A percentile compares a stretch with the other conserved stretches of the same genome.
These are phyloP conservation scores for Sarcophaga carnaria DNA, from an alignment of 2,888 invertebrate genomes.

Conservation along the genomic window DNA sequence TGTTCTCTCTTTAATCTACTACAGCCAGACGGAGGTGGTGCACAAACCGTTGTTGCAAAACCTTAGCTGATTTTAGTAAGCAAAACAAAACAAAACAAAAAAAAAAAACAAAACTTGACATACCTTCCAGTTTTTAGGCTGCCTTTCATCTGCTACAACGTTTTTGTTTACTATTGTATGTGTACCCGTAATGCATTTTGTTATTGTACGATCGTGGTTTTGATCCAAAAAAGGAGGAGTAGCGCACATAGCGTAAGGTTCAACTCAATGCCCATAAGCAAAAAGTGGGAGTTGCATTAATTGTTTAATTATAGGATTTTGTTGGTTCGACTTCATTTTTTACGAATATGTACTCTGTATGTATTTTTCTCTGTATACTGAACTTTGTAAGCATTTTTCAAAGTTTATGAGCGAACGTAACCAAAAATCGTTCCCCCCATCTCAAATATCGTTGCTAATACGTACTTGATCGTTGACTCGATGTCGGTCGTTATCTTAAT, in stretches of 20 bases:
- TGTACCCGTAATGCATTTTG: slow-evolving; percentile 50
- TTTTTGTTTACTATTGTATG: slow-evolving; percentile 47
- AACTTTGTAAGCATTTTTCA: slow-evolving; percentile 66
- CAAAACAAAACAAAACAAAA: slow-evolving; percentile 58
- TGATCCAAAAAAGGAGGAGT: slow-evolving; percentile 82
- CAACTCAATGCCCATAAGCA: slow-evolving; percentile 79
- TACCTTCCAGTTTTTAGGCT: slow-evolving; percentile 70
- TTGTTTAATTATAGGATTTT: slow-evolving; percentile 82
- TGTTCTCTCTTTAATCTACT: slow-evolving; percentile 56
- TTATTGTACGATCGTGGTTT: slow-evolving; percentile 72
- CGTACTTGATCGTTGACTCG: slow-evolving; percentile 66
- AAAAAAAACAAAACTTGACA: slow-evolving; percentile 49
- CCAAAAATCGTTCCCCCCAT: slow-evolving; percentile 21
- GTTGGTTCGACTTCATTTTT: slow-evolving; percentile 79
- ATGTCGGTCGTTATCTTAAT: slow-evolving; percentile 71
- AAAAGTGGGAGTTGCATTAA: slow-evolving; percentile 82
- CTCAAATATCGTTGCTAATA: slow-evolving; percentile 49
- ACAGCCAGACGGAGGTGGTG: slow-evolving; percentile 75
- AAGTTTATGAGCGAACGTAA: slow-evolving; percentile 8
- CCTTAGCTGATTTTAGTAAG: slow-evolving; percentile 73
- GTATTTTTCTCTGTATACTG: slow-evolving; percentile 61
- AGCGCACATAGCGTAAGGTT: slow-evolving; percentile 80
- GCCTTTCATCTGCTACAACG: slow-evolving; percentile 43
- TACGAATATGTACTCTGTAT: slow-evolving; percentile 9
- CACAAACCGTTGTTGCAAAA: slow-evolving; percentile 75